A percentile compares a stretch with the other conserved stretches of the same genome.
These are phyloP conservation scores for Acrobasis suavella DNA, from an alignment of 2,888 invertebrate genomes.

Conservation along the genomic window DNA sequence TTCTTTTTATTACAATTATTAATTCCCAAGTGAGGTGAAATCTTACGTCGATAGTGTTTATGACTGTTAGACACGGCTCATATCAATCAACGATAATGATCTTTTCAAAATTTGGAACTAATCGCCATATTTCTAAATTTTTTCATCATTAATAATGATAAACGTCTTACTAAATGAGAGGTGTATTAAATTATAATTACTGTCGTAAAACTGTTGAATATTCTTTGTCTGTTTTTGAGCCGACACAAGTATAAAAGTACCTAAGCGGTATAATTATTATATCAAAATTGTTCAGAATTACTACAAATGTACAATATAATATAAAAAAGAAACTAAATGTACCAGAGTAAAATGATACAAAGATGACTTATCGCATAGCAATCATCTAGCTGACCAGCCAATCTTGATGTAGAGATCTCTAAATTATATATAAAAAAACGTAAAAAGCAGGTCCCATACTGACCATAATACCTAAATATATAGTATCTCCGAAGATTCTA, in stretches of 20 bases:
- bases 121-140: slow-evolving; percentile 68
- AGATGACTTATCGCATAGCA: no score
- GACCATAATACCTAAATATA: no score
- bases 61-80: slow-evolving; percentile 72
- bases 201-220: slow-evolving; percentile 26
- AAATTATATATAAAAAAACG: no score
- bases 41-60: slow-evolving; percentile 64
- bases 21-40: slow-evolving; percentile 65
- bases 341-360: no score
- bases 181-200: slow-evolving; percentile 25
- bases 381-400: no score
- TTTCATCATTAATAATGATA: slow-evolving; percentile 62
- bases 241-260: slow-evolving; percentile 9
- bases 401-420: no score
- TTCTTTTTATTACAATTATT: slow-evolving; percentile 41
- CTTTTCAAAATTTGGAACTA: slow-evolving; percentile 74
- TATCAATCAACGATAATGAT: slow-evolving; percentile 77
- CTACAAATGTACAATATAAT: no score
- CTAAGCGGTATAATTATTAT: no score
- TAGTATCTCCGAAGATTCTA: no score
- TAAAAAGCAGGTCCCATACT: no score
- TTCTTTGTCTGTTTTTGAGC: slow-evolving; percentile 18
- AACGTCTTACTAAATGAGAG: slow-evolving; percentile 40
- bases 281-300: no score
- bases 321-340: no score